Evolutionary conservation across 2,888 invertebrate genomes (phyloP), one percentile per base, ranked within the genome.

Genomic region (Beris morrisii): DNA sequence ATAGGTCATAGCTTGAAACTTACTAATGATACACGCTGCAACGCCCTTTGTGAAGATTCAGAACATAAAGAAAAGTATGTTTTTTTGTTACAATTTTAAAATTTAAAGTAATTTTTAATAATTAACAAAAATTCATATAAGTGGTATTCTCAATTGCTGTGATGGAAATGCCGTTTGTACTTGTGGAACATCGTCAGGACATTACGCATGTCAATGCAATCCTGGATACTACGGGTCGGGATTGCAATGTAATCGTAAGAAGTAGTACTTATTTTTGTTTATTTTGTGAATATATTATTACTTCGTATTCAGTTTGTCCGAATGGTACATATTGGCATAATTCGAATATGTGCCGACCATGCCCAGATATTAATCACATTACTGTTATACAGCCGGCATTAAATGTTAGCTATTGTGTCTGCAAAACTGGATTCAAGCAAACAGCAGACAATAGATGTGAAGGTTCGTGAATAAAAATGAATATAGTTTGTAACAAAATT

Each of bases 161-260:
- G 86, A 88, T 74, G 73, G 76, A 9, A 79, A 82, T 66, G 87
- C 88, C 2, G 78, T 82, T 12, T 89, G 89, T 74, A 82, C 84
- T 11, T 89, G 89, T 74, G 88, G 88, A 0, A 86, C 85, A 4
- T 84, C 86, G 15, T 87, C 87, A 0, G 89, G 89, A 1, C 86
- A 87, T 72, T 89, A 87, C 73, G 83, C 85, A n/a, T 90, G 89
- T 72, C 77, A 86, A 28, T 90, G 89, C 72, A 82, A 83, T 48
- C 78, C 83, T 4, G 89, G 89, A 11, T 87, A 83, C 73, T 87
- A 86, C 73, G 89, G 89, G 43, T 84, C 84, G 13, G 89, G 89
- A 1, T 76, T 87, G 56, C 83, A 84, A 22, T 88, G 88, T 73
- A 79, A 82, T 71, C 83, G 88, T 88, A 80, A 72, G 64, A 65